Conservation (phyloP, 53 echinoderm and acorn worm species). For the Actinopyga echinites region DNA sequence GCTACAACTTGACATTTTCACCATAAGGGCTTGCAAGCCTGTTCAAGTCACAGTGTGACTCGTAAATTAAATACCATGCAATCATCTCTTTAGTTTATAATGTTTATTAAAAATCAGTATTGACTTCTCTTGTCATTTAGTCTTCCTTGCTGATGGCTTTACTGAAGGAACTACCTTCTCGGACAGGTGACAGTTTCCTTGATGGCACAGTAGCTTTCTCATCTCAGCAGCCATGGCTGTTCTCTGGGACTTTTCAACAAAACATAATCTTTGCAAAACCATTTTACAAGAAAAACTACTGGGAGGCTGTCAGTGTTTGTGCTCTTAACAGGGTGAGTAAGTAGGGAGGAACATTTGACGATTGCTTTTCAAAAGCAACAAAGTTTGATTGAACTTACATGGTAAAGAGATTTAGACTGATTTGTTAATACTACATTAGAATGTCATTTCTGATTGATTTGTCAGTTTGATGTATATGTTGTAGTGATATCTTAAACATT, state of each 20-base stretch:
- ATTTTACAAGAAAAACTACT: slow-evolving; percentile 56
- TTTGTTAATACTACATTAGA: too few relatives aligned
- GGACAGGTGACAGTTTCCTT: slow-evolving; percentile 55
- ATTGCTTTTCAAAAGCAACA: neutral
- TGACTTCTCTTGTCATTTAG: slow-evolving; percentile 44
- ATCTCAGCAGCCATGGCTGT: slow-evolving; percentile 87
- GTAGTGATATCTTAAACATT: too few relatives aligned
- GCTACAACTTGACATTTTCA: too few relatives aligned
- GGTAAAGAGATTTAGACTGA: too few relatives aligned
- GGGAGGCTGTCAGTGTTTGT: slow-evolving; percentile 65
- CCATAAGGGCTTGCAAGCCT: too few relatives aligned
- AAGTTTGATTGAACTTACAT: too few relatives aligned
- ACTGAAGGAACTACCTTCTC: slow-evolving; percentile 72
- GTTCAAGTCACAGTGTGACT: too few relatives aligned
- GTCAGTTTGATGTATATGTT: too few relatives aligned
- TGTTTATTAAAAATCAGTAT: too few relatives aligned
- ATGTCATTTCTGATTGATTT: too few relatives aligned
- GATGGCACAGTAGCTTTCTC: slow-evolving; percentile 71
- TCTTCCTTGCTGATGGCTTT: slow-evolving; percentile 90
- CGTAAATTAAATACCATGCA: too few relatives aligned
- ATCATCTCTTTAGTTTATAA: too few relatives aligned
- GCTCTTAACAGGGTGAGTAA: slow-evolving; percentile 75
- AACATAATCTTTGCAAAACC: slow-evolving; percentile 83
- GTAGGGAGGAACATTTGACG: neutral
- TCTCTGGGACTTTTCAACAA: slow-evolving; percentile 76